Evolutionary conservation across 2,113 vertebrate species (phyloP).

Genomic region (Baryphthengus martii): DNA sequence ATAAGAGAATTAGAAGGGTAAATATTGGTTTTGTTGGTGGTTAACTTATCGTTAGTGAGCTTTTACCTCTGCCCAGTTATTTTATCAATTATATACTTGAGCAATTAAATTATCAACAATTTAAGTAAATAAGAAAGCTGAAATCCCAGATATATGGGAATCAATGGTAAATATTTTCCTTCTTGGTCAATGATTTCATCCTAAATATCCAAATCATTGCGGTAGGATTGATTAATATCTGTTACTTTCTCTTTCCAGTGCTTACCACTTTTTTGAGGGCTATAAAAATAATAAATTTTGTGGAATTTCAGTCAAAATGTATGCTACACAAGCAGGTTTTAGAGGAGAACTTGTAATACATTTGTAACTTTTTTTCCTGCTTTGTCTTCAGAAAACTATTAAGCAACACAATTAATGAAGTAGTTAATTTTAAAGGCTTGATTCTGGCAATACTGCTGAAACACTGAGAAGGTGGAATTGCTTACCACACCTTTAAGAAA

Average conservation of each 20-base stretch:
- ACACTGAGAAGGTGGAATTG: not conserved
- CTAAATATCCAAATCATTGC: not conserved
- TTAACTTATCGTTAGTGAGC: not conserved
- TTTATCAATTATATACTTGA: not conserved
- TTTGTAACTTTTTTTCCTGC: not conserved
- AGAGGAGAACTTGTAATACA: not conserved
- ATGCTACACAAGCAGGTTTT: not conserved
- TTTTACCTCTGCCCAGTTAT: not conserved
- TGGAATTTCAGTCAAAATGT: not conserved
- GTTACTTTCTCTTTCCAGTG: not conserved
- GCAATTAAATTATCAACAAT: not conserved
- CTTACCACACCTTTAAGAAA: slow-evolving; percentile 8
- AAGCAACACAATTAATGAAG: not conserved
- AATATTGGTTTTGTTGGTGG: not conserved
- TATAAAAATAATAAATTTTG: not conserved
- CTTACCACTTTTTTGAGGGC: not conserved
- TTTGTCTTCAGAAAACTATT: not conserved
- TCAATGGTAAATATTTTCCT: not conserved
- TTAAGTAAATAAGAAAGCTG: not conserved
- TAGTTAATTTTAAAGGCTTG: not conserved
- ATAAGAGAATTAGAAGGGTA: not conserved
- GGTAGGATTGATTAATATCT: not conserved
- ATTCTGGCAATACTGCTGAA: not conserved
- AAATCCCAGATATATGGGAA: not conserved
- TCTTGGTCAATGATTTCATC: not conserved